Evolutionary conservation across 1,140 invertebrate species (phyloP).

Genomic region (Procambarus virginalis): DNA sequence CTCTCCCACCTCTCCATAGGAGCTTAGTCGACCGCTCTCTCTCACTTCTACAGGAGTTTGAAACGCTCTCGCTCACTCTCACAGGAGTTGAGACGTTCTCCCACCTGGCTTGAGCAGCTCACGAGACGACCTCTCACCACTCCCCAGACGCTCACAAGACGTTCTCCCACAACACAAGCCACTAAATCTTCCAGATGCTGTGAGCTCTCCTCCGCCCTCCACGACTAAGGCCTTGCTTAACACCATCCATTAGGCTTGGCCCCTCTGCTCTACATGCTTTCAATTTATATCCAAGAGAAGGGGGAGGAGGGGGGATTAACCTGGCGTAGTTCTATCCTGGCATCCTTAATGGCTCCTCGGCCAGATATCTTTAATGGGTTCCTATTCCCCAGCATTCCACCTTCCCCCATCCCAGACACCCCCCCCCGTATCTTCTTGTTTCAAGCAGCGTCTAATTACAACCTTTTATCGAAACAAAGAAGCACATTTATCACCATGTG

Average conservation of each 20-base stretch:
- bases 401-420: no score
- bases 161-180: no score
- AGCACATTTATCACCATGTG: not conserved
- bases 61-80: not conserved
- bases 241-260: not conserved
- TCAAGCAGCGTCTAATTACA: conserved; percentile 15
- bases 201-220: no score
- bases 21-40: no score
- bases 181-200: no score
- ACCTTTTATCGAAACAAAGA: not conserved
- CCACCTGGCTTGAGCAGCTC: not conserved
- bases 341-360: no score
- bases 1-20: no score
- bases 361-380: no score
- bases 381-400: no score
- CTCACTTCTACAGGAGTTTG: not conserved
- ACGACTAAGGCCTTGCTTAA: not conserved
- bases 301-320: not conserved
- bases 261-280: not conserved
- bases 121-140: not conserved
- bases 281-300: conserved; percentile 4
- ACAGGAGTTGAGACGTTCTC: not conserved
- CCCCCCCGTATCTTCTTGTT: not conserved
- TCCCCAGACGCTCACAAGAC: not conserved
- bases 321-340: no score